Conservation (phyloP, 2,113 vertebrate genomes). For the Ancistrus triradiatus region DNA sequence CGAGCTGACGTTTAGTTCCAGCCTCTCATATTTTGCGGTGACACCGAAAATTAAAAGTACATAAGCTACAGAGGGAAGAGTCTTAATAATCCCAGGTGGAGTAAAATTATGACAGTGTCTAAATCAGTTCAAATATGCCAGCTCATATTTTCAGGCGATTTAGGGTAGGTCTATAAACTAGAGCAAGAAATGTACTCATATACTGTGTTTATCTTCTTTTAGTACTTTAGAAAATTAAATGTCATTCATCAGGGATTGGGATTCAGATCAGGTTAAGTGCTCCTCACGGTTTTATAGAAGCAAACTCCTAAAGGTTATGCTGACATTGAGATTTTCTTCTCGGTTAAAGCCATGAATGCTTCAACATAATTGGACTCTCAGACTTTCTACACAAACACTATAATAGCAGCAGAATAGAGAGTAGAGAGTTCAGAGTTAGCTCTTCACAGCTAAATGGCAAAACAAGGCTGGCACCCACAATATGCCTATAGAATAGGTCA, state of each 20-base stretch:
- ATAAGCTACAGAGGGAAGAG: slow-evolving; percentile 9
- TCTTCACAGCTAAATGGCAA: slow-evolving; percentile 16
- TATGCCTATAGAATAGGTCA: slow-evolving; percentile 5
- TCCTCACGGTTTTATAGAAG: too few species aligned
- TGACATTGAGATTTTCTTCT: too few species aligned
- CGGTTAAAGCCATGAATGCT: too few species aligned
- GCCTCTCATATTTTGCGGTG: slow-evolving; percentile 54
- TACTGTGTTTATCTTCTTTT: slow-evolving; percentile 10
- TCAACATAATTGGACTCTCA: too few species aligned
- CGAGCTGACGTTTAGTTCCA: slow-evolving; percentile 52
- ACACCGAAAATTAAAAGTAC: slow-evolving; percentile 44
- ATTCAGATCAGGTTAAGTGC: slow-evolving; percentile 18
- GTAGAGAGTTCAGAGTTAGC: slow-evolving; percentile 4
- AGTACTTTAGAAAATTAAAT: slow-evolving; percentile 8
- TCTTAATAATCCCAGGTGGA: slow-evolving; percentile 38
- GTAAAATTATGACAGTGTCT: slow-evolving; percentile 23
- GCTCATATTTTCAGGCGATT: slow-evolving; percentile 23
- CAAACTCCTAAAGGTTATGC: too few species aligned
- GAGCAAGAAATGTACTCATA: slow-evolving; percentile 32
- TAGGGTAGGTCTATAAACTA: slow-evolving; percentile 32
- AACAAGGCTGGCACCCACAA: not conserved
- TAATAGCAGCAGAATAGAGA: slow-evolving; percentile 13
- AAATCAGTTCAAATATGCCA: slow-evolving; percentile 4
- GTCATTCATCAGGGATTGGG: not conserved
- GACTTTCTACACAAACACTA: too few species aligned